Conservation (phyloP, 2,888 invertebrate genomes). For the Nysson spinosus region DNA sequence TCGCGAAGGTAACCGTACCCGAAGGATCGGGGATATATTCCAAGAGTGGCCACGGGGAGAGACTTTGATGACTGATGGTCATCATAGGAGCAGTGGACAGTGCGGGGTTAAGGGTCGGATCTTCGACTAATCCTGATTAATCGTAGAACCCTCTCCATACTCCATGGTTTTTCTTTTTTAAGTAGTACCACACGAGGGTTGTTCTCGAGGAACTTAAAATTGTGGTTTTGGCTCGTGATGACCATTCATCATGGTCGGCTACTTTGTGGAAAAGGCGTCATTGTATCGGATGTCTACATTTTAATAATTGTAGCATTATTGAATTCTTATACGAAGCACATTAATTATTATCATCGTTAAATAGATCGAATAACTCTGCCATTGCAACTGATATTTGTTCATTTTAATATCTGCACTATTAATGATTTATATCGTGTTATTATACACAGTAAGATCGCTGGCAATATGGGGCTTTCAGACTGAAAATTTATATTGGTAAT, state of each 20-base stretch:
- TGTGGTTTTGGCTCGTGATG: conserved; percentile 39
- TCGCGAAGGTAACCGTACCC: conserved; percentile 43
- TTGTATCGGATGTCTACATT: not conserved
- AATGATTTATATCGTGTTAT: too few species aligned
- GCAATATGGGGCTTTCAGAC: too few species aligned
- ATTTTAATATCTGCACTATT: too few species aligned
- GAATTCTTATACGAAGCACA: too few species aligned
- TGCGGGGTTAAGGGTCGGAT: conserved; percentile 60
- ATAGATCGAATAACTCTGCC: too few species aligned
- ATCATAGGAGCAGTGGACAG: conserved; percentile 66
- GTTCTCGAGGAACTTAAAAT: conserved; percentile 27
- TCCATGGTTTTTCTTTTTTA: conserved; percentile 39
- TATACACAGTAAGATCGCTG: too few species aligned
- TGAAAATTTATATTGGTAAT: not conserved
- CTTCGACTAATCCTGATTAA: conserved; percentile 74
- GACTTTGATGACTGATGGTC: conserved; percentile 68
- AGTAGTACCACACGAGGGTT: conserved; percentile 30
- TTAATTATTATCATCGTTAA: too few species aligned
- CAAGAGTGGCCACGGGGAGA: conserved; percentile 22
- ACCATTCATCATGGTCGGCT: conserved; percentile 9
- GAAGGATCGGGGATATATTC: conserved; percentile 25
- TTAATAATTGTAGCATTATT: too few species aligned
- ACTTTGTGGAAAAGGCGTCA: not conserved
- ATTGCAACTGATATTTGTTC: too few species aligned
- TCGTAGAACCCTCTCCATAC: conserved; percentile 58